A percentile compares a stretch with the other conserved stretches of the same genome.
phyloP scores from a whole-genome alignment of 30 jellyfish, hydroid and myxozoan species.

The Pseudorhiza aurosa region DNA sequence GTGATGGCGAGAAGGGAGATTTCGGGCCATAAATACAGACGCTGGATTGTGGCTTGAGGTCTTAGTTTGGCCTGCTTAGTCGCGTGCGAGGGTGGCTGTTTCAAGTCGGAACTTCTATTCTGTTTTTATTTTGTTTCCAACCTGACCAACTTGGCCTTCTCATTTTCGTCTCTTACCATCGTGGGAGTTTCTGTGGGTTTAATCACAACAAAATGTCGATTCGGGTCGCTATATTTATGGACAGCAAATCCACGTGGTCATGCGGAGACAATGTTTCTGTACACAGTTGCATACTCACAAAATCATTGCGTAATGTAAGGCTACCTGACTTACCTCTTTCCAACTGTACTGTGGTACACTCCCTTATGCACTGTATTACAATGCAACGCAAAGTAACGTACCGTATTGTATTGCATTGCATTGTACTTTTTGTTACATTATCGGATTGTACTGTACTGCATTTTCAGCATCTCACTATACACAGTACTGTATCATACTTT shows the following conservation, averaged over 20 bases:
- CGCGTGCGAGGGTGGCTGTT: not conserved
- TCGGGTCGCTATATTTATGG: too few relatives aligned
- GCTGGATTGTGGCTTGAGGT: constrained; percentile 1
- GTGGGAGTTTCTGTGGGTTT: not conserved
- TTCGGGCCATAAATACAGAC: not conserved
- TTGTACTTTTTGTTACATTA: not conserved
- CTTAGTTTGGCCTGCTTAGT: not conserved
- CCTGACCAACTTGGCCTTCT: not conserved
- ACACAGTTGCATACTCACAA: too few relatives aligned
- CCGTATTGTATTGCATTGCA: not conserved
- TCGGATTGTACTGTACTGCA: not conserved
- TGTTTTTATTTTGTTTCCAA: not conserved
- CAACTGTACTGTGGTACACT: too few relatives aligned
- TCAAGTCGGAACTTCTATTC: not conserved
- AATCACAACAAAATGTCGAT: not conserved
- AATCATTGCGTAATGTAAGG: too few relatives aligned
- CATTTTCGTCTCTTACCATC: not conserved
- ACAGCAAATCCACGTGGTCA: too few relatives aligned
- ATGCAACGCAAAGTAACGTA: not conserved
- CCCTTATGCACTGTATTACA: not conserved
- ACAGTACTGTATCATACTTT: too few relatives aligned
- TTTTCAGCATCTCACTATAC: too few relatives aligned
- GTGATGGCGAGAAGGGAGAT: not conserved
- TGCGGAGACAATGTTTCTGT: too few relatives aligned
- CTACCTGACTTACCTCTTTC: too few relatives aligned